These are phyloP conservation scores for Conopomorpha cramerella DNA, from an alignment of 1,140 invertebrate genomes.

Conservation along the genomic window DNA sequence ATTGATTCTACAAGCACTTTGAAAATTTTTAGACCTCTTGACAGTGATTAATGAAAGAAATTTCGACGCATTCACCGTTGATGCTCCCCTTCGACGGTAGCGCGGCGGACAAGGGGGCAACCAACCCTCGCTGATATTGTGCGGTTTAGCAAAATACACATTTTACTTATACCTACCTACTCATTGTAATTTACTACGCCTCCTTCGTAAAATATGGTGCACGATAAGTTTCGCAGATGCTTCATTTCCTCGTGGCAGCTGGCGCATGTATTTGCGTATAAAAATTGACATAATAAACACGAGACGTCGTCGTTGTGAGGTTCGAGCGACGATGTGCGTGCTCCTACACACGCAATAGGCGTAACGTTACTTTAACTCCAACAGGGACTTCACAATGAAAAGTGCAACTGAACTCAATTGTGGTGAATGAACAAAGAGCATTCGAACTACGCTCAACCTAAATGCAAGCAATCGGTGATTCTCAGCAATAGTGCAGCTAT, in stretches of 20 bases:
- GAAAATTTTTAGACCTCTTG: slow-evolving; percentile 49
- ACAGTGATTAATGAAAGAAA: slow-evolving; percentile 55
- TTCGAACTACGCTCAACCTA: too few relatives aligned
- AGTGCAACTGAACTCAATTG: too few relatives aligned
- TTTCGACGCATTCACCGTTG: slow-evolving; percentile 27
- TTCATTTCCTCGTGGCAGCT: slow-evolving; percentile 29
- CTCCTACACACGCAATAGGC: too few relatives aligned
- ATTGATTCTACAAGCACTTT: slow-evolving; percentile 51
- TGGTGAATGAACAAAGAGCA: too few relatives aligned
- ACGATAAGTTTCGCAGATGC: slow-evolving; percentile 13
- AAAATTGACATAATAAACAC: neutral
- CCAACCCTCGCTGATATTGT: slow-evolving; percentile 23
- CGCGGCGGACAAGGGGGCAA: slow-evolving; percentile 32
- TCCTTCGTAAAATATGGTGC: slow-evolving; percentile 34
- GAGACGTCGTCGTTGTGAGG: too few relatives aligned
- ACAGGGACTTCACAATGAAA: too few relatives aligned
- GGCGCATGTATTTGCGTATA: slow-evolving; percentile 7
- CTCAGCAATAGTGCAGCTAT: too few relatives aligned
- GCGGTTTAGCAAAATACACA: slow-evolving; percentile 8
- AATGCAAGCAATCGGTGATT: too few relatives aligned
- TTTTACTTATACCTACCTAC: slow-evolving; percentile 12
- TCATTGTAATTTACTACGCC: slow-evolving; percentile 29
- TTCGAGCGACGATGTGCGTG: too few relatives aligned
- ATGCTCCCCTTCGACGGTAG: slow-evolving; percentile 13
- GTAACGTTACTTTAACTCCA: too few relatives aligned